phyloP scores from a whole-genome alignment of 2,797 vertebrate genomes.

The Peromyscus melanophrys region DNA sequence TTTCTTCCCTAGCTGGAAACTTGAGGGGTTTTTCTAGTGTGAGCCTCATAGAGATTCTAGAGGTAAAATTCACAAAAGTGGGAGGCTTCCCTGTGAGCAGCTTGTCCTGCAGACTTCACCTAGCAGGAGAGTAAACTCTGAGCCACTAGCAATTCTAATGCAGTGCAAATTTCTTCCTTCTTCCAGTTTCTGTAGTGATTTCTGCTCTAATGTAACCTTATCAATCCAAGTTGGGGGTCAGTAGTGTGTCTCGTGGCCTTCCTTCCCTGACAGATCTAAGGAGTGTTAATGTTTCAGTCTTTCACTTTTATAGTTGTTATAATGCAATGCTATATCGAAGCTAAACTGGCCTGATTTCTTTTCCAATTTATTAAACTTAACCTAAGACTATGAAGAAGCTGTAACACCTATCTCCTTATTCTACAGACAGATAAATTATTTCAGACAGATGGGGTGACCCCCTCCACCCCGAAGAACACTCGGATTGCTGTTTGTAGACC shows the following conservation, averaged over 20 bases:
- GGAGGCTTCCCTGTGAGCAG: too few species aligned
- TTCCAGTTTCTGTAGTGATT: not conserved
- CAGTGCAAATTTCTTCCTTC: not conserved
- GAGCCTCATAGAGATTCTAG: not conserved
- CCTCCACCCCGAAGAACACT: not conserved
- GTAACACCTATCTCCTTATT: not conserved
- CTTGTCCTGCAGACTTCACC: not conserved
- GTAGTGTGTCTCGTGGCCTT: not conserved
- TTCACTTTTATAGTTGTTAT: not conserved
- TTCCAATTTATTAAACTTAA: slow-evolving; percentile 12
- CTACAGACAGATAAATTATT: not conserved
- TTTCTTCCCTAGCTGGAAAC: not conserved
- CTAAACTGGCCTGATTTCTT: not conserved
- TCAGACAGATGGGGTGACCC: not conserved
- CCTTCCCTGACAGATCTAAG: not conserved
- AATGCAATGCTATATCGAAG: not conserved
- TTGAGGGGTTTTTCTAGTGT: not conserved
- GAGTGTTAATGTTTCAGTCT: not conserved
- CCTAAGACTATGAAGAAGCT: not conserved
- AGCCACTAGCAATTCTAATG: not conserved
- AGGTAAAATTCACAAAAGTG: not conserved
- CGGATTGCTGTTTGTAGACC: not conserved
- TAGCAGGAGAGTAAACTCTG: accelerated
- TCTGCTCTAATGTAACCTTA: not conserved
- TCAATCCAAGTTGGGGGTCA: not conserved